phyloP scores from a whole-genome alignment of 2,113 vertebrate genomes.

The Malurus cyaneus region DNA sequence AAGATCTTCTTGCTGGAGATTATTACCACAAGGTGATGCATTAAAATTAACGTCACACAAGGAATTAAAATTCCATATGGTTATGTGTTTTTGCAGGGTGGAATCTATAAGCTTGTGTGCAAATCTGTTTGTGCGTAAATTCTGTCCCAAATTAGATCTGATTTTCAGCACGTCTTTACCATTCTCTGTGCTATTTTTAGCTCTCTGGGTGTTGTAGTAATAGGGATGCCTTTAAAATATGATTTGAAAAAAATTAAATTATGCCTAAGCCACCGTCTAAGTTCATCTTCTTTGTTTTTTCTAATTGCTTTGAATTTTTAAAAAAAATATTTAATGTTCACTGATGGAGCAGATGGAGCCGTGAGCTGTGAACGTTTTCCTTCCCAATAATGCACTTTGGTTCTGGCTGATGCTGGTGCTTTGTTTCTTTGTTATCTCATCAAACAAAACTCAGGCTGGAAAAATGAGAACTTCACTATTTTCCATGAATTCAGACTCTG shows the following conservation, averaged over 20 bases:
- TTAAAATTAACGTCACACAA: not conserved
- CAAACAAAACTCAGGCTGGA: constrained; percentile 36
- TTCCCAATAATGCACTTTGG: constrained; percentile 37
- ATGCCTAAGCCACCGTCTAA: constrained; percentile 35
- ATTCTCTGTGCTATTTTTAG: not conserved
- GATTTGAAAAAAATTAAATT: constrained; percentile 28
- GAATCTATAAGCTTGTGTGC: not conserved
- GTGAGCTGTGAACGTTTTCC: constrained; percentile 33
- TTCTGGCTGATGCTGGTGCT: constrained; percentile 48
- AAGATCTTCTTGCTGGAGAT: not conserved
- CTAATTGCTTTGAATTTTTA: constrained; percentile 56
- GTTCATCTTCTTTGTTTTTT: not conserved
- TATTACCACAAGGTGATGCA: not conserved
- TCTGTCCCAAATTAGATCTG: not conserved
- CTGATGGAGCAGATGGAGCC: constrained; percentile 68
- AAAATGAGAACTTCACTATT: not conserved
- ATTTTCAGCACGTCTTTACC: not conserved
- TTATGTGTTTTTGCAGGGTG: not conserved
- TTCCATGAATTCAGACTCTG: not conserved
- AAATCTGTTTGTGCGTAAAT: not conserved
- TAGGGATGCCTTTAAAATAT: constrained; percentile 7
- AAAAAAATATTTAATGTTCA: constrained; percentile 63
- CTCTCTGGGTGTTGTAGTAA: not conserved
- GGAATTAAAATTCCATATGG: not conserved
- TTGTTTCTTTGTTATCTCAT: constrained; percentile 58